phyloP scores from a whole-genome alignment of 2,888 invertebrate genomes.

The Polydrusus pterygomalis region DNA sequence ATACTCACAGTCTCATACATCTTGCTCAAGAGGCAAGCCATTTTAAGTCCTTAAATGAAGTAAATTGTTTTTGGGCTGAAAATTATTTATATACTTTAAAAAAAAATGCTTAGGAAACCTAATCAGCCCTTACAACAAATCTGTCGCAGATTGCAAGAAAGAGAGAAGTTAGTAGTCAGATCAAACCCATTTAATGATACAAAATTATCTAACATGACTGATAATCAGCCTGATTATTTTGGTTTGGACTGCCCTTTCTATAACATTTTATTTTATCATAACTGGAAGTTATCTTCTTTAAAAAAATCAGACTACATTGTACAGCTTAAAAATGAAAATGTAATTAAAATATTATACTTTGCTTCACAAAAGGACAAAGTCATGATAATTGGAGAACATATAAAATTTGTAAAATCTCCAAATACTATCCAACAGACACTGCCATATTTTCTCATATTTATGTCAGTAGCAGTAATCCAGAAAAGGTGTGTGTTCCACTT shows the following conservation, averaged over 20 bases:
- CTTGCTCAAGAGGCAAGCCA: slow-evolving; percentile 48
- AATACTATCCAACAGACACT: background rate
- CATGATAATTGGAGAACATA: background rate
- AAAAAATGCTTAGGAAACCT: slow-evolving; percentile 51
- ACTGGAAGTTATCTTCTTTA: background rate
- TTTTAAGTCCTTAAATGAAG: slow-evolving; percentile 48
- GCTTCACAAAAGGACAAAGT: background rate
- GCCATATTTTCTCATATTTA: background rate
- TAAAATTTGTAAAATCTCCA: background rate
- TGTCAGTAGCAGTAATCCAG: background rate
- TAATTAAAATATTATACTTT: background rate
- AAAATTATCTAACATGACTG: background rate
- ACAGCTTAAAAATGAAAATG: background rate
- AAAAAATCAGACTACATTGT: background rate
- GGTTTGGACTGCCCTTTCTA: background rate
- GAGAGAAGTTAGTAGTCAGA: background rate
- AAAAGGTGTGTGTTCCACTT: background rate
- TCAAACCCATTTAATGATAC: background rate
- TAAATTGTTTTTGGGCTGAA: slow-evolving; percentile 54
- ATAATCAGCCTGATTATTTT: background rate
- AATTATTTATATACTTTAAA: slow-evolving; percentile 49
- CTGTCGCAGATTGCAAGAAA: slow-evolving; percentile 41
- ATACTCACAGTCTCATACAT: slow-evolving; percentile 54
- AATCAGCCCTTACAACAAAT: slow-evolving; percentile 53
- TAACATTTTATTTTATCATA: background rate